Percentiles rank a stretch among this genome's conserved stretches.
Evolutionary conservation across 2,888 invertebrate genomes (phyloP).

Genomic region (Xestobium rufovillosum): DNA sequence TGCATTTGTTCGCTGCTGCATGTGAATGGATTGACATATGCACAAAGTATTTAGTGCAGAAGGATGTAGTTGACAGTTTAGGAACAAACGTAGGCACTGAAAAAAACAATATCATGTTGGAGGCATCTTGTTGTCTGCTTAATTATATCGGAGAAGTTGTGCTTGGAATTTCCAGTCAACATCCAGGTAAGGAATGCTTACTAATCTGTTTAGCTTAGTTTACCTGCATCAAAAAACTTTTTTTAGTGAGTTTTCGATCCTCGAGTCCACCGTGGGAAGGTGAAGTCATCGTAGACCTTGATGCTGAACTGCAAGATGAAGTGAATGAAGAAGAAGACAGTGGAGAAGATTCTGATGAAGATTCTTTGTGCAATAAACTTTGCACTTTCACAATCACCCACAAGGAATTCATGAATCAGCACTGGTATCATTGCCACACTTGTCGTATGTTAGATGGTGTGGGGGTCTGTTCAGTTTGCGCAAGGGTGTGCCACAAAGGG

Average conservation of each 20-base stretch:
- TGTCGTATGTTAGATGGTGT: conserved; percentile 98
- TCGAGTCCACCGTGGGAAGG: conserved; percentile 74
- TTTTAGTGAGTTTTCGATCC: conserved; percentile 40
- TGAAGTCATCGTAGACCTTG: conserved; percentile 64
- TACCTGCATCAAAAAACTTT: background rate
- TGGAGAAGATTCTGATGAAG: conserved; percentile 91
- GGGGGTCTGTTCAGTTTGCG: conserved; percentile 96
- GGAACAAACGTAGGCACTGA: conserved; percentile 44
- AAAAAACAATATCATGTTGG: conserved; percentile 50
- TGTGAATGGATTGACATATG: conserved; percentile 75
- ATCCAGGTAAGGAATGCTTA: conserved; percentile 24
- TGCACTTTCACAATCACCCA: conserved; percentile 96
- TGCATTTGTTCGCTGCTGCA: conserved; percentile 69
- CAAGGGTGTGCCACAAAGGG: conserved; percentile 91
- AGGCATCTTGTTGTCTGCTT: conserved; percentile 76
- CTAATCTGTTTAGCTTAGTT: no score
- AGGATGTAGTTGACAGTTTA: conserved; percentile 51
- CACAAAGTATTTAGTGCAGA: conserved; percentile 50
- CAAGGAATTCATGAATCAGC: conserved; percentile 91
- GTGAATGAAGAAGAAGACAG: conserved; percentile 88
- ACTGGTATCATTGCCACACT: conserved; percentile 99
- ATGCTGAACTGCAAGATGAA: conserved; percentile 83
- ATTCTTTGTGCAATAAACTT: conserved; percentile 80
- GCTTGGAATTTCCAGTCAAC: conserved; percentile 46
- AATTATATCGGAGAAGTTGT: conserved; percentile 77